These are phyloP conservation scores for Pangasius sanitwongsei DNA, from an alignment of 2,797 vertebrate species.

Conservation along the genomic window DNA sequence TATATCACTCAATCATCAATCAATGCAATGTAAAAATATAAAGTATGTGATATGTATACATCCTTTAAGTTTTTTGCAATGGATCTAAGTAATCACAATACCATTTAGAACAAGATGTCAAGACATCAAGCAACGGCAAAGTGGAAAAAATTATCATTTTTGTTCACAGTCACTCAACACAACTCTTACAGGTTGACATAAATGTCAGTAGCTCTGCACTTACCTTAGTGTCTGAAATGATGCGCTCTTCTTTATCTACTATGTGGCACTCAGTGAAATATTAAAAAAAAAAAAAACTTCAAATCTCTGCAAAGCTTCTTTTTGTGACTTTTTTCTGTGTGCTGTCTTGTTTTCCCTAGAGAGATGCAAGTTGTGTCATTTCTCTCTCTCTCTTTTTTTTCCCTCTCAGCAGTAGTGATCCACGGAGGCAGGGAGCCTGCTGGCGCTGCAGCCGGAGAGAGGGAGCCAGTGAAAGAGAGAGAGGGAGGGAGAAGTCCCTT, in stretches of 20 bases:
- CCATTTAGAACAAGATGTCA: background rate
- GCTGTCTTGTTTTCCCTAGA: conserved; percentile 53
- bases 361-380: conserved; percentile 76
- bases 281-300: conserved; percentile 27
- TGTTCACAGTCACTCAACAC: background rate
- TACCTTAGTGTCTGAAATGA: conserved; percentile 53
- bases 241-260: conserved; percentile 16
- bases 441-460: conserved; percentile 71
- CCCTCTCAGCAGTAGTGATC: conserved; percentile 70
- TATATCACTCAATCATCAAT: conserved; percentile 11
- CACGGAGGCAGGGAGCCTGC: conserved; percentile 73
- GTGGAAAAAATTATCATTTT: background rate
- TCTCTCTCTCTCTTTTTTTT: conserved; percentile 42
- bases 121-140: conserved; percentile 1
- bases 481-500: conserved; percentile 68
- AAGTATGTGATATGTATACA: background rate
- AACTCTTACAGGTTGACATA: conserved; percentile 40
- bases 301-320: conserved; percentile 24
- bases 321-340: conserved; percentile 15
- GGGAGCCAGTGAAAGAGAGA: conserved; percentile 56
- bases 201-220: conserved; percentile 47
- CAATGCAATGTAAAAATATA: background rate
- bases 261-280: conserved; percentile 4
- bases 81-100: background rate
- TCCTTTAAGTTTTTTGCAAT: background rate